Evolutionary conservation across 2,113 vertebrate species (phyloP).

Genomic region (Benitochromis conjunctus): DNA sequence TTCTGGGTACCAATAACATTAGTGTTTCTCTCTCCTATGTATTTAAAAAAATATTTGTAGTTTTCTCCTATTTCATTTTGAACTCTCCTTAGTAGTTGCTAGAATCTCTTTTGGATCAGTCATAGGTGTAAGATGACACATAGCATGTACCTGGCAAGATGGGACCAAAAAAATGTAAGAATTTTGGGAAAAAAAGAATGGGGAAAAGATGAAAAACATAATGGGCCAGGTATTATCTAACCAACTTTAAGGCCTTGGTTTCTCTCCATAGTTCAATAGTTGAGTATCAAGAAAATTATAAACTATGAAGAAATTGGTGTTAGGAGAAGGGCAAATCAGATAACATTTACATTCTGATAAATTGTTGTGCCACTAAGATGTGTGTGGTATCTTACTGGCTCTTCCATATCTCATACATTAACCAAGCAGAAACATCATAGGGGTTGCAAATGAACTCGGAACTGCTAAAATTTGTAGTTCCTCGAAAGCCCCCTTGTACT

Average conservation of each 20-base stretch:
- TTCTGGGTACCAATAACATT: background rate
- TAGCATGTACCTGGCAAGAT: background rate
- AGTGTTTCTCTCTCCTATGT: background rate
- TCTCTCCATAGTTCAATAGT: background rate
- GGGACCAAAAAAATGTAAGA: background rate
- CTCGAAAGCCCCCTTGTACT: background rate
- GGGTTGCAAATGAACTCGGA: background rate
- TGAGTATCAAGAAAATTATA: background rate
- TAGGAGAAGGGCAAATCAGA: background rate
- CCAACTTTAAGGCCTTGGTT: background rate
- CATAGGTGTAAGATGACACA: background rate
- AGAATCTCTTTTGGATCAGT: background rate
- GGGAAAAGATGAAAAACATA: background rate
- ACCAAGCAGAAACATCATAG: background rate
- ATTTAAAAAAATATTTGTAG: background rate
- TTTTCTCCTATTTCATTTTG: background rate
- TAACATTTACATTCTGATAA: background rate
- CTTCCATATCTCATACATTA: background rate
- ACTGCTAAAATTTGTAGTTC: background rate
- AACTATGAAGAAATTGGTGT: background rate
- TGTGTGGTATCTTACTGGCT: background rate
- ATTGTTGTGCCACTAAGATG: background rate
- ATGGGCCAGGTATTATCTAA: background rate
- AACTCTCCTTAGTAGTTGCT: background rate
- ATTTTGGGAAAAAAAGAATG: background rate